phyloP scores from a whole-genome alignment of 2,888 invertebrate species.

The Scotopteryx bipunctaria region DNA sequence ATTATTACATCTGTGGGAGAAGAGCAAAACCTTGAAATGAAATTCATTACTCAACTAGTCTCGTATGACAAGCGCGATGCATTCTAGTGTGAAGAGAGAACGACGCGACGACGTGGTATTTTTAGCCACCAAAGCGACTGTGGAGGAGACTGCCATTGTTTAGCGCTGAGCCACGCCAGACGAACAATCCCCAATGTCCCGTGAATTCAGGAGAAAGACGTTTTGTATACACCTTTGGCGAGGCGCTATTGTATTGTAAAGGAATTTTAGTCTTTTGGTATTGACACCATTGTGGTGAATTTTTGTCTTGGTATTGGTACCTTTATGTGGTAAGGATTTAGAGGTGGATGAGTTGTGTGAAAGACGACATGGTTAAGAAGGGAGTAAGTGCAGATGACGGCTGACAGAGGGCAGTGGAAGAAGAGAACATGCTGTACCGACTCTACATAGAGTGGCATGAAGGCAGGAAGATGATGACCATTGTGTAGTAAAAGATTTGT shows the following conservation, averaged over 20 bases:
- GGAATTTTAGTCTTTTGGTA: neutral
- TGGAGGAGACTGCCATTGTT: slow-evolving; percentile 19
- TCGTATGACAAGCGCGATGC: slow-evolving; percentile 26
- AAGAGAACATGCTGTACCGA: no score
- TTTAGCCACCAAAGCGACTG: slow-evolving; percentile 22
- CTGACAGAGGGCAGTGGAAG: no score
- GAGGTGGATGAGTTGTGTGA: no score
- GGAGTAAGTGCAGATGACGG: no score
- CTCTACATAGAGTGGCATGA: no score
- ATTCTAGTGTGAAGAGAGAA: slow-evolving; percentile 22
- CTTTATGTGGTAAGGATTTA: no score
- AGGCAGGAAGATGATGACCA: no score
- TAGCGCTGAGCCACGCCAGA: slow-evolving; percentile 9
- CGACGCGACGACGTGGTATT: slow-evolving; percentile 15
- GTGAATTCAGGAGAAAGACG: neutral
- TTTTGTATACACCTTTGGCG: slow-evolving; percentile 13
- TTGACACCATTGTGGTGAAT: no score
- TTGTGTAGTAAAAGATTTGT: no score
- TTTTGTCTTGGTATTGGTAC: neutral
- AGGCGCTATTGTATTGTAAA: neutral
- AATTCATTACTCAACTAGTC: slow-evolving; percentile 34
- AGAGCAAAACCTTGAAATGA: slow-evolving; percentile 16
- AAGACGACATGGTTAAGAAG: no score
- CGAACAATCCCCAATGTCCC: slow-evolving; percentile 15
- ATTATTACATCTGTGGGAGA: no score